Conservation (phyloP, 2,888 invertebrate genomes). For the Orthosia gracilis region DNA sequence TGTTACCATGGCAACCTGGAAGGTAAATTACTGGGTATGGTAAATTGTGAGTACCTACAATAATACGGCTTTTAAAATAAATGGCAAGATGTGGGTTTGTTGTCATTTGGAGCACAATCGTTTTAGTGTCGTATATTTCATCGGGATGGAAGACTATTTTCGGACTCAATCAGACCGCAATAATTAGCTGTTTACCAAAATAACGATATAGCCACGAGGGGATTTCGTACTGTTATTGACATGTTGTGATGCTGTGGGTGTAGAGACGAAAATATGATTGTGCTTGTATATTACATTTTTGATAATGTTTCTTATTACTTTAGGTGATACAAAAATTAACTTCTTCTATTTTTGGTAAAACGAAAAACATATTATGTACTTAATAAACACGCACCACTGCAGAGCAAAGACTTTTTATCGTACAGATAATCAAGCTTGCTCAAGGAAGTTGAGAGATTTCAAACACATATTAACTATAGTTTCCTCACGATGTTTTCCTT, state of each 20-base stretch:
- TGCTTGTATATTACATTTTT: not conserved
- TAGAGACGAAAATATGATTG: not conserved
- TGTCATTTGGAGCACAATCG: too few relatives aligned
- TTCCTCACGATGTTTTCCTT: too few relatives aligned
- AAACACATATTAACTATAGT: too few relatives aligned
- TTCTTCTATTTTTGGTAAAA: too few relatives aligned
- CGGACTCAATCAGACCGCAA: not conserved
- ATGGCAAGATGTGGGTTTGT: too few relatives aligned
- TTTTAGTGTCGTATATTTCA: not conserved
- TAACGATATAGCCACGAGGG: not conserved
- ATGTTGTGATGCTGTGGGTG: not conserved
- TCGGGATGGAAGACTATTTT: not conserved
- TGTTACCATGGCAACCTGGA: conserved; percentile 18
- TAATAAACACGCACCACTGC: too few relatives aligned
- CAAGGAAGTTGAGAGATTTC: too few relatives aligned
- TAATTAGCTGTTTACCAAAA: conserved; percentile 20
- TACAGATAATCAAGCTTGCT: too few relatives aligned
- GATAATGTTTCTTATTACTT: not conserved
- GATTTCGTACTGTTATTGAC: not conserved
- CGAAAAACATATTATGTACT: too few relatives aligned
- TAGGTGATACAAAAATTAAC: not conserved
- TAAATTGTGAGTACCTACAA: not conserved
- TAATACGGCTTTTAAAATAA: not conserved
- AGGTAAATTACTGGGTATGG: not conserved
- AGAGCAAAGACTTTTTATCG: too few relatives aligned